Evolutionary conservation across 1,140 invertebrate species (phyloP).

Genomic region (Drosophila ogumai): DNA sequence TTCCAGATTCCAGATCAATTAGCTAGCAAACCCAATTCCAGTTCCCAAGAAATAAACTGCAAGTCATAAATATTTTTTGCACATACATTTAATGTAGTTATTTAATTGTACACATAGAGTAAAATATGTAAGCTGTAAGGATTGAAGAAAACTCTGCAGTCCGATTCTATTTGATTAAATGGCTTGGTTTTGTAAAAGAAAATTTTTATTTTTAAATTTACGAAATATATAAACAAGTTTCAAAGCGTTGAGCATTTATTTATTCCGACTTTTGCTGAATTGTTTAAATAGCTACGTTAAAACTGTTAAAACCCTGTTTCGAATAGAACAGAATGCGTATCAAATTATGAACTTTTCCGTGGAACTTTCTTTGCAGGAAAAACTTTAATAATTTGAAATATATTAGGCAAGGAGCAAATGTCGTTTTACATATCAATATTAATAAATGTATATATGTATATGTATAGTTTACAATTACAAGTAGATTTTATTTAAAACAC

Average conservation of each 20-base stretch:
- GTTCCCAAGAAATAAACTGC: not conserved
- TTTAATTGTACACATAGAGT: conserved; percentile 52
- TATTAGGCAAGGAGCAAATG: conserved; percentile 7
- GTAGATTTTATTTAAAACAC: conserved; percentile 21
- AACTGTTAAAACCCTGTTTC: not conserved
- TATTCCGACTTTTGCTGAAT: too few relatives aligned
- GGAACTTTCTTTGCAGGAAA: conserved; percentile 29
- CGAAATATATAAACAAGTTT: not conserved
- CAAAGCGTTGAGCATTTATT: not conserved
- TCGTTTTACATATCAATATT: not conserved
- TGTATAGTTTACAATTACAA: conserved; percentile 14
- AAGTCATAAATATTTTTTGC: not conserved
- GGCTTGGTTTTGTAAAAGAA: not conserved
- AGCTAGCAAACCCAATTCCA: not conserved
- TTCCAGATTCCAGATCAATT: conserved; percentile 28
- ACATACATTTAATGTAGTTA: not conserved
- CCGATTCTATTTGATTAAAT: conserved; percentile 65
- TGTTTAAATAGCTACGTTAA: not conserved
- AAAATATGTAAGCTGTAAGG: conserved; percentile 42
- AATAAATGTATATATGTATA: not conserved
- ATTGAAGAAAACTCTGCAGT: not conserved
- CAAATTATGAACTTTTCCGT: not conserved
- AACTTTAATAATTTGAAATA: conserved; percentile 12
- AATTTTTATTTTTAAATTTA: not conserved
- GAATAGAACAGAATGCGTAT: not conserved